Percentiles rank a stretch among this genome's conserved stretches.
Conservation (phyloP, 2,113 vertebrate genomes). For the Nesoenas mayeri region DNA sequence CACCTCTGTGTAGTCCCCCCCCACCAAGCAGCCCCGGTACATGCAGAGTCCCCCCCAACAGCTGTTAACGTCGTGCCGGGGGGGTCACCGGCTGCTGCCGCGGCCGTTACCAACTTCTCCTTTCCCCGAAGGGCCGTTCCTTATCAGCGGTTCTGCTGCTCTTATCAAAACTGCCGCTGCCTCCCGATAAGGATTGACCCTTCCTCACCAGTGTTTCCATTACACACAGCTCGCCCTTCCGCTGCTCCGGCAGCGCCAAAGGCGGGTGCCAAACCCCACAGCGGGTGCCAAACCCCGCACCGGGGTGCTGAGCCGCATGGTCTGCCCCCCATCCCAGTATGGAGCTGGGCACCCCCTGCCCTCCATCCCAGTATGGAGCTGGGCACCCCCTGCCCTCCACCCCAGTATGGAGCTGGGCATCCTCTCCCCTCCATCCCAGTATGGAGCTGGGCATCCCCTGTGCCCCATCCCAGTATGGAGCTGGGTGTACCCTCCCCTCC, state of each 20-base stretch:
- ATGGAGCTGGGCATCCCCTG: too few species aligned
- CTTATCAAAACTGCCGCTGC: background rate
- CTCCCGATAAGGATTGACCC: background rate
- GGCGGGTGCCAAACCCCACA: background rate
- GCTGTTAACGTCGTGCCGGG: fast-evolving
- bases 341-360: too few species aligned
- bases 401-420: too few species aligned
- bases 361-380: too few species aligned
- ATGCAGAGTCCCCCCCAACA: too few species aligned
- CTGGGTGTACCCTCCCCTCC: too few species aligned
- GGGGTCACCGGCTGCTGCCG: background rate
- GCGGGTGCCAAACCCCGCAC: too few species aligned
- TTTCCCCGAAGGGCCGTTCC: background rate
- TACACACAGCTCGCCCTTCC: fast-evolving
- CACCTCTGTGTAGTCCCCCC: background rate
- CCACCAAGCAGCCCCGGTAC: background rate
- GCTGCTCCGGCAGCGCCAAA: background rate
- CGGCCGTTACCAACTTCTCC: background rate
- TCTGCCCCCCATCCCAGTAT: too few species aligned
- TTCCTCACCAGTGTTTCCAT: background rate
- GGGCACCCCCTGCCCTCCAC: too few species aligned
- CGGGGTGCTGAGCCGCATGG: background rate
- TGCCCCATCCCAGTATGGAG: too few species aligned
- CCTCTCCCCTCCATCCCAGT: too few species aligned
- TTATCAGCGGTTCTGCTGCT: background rate